Evolutionary conservation across 2,113 vertebrate species (phyloP).

Genomic region (Illadopsis cleaveri): DNA sequence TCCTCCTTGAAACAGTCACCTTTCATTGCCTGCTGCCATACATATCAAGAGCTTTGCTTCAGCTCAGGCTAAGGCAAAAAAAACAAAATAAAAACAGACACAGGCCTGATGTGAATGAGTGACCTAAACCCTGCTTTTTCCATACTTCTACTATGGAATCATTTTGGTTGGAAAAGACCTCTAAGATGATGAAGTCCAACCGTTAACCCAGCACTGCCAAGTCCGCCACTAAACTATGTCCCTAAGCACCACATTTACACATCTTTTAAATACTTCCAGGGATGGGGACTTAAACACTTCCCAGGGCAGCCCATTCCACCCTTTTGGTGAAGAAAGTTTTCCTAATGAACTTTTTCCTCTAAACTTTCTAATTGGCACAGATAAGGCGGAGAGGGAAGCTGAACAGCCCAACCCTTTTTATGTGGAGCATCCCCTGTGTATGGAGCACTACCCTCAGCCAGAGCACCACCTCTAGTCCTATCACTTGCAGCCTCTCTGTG

Average conservation of each 20-base stretch:
- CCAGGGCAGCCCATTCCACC: background rate
- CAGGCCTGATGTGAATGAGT: background rate
- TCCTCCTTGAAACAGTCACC: slow-evolving; percentile 25
- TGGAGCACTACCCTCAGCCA: background rate
- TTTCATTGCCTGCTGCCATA: slow-evolving; percentile 41
- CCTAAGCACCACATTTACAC: background rate
- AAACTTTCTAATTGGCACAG: background rate
- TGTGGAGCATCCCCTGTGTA: background rate
- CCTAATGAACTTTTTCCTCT: background rate
- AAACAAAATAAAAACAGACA: background rate
- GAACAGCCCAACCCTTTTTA: background rate
- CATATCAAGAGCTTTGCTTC: background rate
- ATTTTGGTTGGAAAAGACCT: background rate
- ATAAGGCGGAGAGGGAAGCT: background rate
- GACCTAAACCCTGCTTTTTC: background rate
- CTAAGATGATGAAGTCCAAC: background rate
- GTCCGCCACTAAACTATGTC: background rate
- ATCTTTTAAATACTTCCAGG: background rate
- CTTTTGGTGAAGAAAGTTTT: background rate
- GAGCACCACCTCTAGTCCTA: background rate
- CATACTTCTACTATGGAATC: background rate
- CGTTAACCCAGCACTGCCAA: background rate
- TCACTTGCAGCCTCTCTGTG: background rate
- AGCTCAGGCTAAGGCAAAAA: background rate
- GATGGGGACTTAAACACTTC: background rate